Conservation (phyloP, 2,888 invertebrate species). For the Polietes domitor region DNA sequence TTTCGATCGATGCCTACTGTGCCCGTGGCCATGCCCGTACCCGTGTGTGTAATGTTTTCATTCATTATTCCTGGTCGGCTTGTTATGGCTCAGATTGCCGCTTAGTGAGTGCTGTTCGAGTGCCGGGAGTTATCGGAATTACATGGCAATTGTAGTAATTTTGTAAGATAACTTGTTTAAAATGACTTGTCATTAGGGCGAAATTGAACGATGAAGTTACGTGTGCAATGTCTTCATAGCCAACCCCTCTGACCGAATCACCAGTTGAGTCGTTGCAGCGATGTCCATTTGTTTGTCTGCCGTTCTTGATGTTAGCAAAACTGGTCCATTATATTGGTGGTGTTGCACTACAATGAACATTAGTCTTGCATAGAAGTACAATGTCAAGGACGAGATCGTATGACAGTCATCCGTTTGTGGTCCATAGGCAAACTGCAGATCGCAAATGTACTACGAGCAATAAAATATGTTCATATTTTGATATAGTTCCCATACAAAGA, state of each 20-base stretch:
- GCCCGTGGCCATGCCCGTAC: background rate
- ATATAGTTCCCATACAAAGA: too few relatives aligned
- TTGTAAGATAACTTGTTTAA: slow-evolving; percentile 5
- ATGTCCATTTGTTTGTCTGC: background rate
- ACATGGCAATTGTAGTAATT: slow-evolving; percentile 23
- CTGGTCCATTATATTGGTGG: background rate
- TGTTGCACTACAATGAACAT: too few relatives aligned
- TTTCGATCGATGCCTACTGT: slow-evolving; percentile 7
- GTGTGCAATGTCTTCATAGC: background rate
- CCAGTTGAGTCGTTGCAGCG: background rate
- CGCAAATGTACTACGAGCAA: too few relatives aligned
- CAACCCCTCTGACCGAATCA: background rate
- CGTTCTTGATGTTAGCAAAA: background rate
- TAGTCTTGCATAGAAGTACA: too few relatives aligned
- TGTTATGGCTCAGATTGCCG: slow-evolving; percentile 13
- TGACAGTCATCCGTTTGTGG: too few relatives aligned
- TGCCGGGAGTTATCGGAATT: slow-evolving; percentile 8
- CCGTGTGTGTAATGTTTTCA: slow-evolving; percentile 22
- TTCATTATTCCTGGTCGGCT: slow-evolving; percentile 22
- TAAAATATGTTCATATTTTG: too few relatives aligned
- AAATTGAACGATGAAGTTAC: background rate
- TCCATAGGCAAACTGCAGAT: too few relatives aligned
- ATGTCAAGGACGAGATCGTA: too few relatives aligned
- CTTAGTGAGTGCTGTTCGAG: background rate
- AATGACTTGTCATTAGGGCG: slow-evolving; percentile 21